These are phyloP conservation scores for Drosophila melanica DNA, from an alignment of 1,140 invertebrate species.

Conservation along the genomic window DNA sequence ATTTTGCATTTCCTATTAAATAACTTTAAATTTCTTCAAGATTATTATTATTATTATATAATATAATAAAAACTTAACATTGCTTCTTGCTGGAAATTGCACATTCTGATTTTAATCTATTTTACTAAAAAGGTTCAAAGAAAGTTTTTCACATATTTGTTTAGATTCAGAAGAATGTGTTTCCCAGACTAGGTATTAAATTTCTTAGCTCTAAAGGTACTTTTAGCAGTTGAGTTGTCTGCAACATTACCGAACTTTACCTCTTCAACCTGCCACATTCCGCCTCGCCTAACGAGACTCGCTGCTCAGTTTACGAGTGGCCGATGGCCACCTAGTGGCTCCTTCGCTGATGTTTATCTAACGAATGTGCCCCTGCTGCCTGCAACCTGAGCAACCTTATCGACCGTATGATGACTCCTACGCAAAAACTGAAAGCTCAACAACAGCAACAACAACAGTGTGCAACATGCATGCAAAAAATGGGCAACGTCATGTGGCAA, in stretches of 20 bases:
- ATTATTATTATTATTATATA: too few relatives aligned
- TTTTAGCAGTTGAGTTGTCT: not conserved
- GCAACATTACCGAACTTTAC: not conserved
- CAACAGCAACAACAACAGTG: not conserved
- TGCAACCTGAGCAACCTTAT: conserved; percentile 27
- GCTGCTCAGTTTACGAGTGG: conserved; percentile 33
- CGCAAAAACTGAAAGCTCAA: not conserved
- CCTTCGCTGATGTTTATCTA: conserved; percentile 61
- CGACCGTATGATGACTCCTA: conserved; percentile 33
- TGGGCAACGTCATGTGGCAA: conserved; percentile 64
- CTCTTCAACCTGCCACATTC: not conserved
- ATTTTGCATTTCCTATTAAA: too few relatives aligned
- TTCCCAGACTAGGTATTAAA: not conserved
- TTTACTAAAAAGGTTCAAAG: too few relatives aligned
- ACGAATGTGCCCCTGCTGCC: conserved; percentile 59
- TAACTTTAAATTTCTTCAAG: too few relatives aligned
- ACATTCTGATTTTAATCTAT: too few relatives aligned
- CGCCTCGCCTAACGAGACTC: conserved; percentile 22
- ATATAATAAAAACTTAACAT: too few relatives aligned
- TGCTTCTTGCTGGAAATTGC: too few relatives aligned
- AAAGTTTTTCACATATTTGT: too few relatives aligned
- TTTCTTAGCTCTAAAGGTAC: not conserved
- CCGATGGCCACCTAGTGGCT: conserved; percentile 1
- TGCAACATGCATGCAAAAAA: conserved; percentile 46
- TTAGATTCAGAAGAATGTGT: too few relatives aligned